Conservation (phyloP, 2,888 invertebrate species). For the Xestobium rufovillosum region DNA sequence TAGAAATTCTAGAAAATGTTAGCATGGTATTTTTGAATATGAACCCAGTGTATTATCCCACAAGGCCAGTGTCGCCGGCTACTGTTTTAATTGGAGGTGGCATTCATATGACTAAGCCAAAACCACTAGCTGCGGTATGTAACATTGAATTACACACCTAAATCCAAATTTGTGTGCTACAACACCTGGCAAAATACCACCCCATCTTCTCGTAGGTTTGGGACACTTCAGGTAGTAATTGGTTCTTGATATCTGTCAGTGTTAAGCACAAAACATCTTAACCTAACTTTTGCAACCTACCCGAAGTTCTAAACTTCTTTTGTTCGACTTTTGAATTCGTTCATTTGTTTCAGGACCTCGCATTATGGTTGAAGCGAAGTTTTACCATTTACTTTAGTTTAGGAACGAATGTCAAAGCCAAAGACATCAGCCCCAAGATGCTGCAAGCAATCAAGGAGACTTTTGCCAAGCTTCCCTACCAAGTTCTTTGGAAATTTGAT, state of each 20-base stretch:
- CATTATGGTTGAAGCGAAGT: no score
- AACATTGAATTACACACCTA: no score
- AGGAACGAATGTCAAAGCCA: slow-evolving; percentile 23
- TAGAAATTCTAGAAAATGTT: slow-evolving; percentile 25
- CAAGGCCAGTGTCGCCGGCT: not conserved
- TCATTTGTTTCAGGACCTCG: not conserved
- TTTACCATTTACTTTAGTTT: slow-evolving; percentile 27
- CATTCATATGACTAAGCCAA: not conserved
- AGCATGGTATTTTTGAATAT: not conserved
- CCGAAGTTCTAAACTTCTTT: no score
- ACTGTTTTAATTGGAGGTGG: not conserved
- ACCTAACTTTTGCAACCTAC: no score
- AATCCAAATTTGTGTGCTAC: no score
- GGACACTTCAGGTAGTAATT: no score
- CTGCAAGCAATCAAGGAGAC: slow-evolving; percentile 16
- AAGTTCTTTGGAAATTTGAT: slow-evolving; percentile 29
- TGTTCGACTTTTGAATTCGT: no score
- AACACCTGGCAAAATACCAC: no score
- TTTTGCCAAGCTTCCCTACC: slow-evolving; percentile 23
- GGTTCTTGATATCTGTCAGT: no score
- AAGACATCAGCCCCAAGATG: slow-evolving; percentile 14
- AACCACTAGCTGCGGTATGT: not conserved
- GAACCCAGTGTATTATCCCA: not conserved
- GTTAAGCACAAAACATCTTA: no score
- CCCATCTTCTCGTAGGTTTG: no score